Base-by-base conservation (phyloP, 1,140 invertebrate genomes). In the Eumeta japonica region DNA sequence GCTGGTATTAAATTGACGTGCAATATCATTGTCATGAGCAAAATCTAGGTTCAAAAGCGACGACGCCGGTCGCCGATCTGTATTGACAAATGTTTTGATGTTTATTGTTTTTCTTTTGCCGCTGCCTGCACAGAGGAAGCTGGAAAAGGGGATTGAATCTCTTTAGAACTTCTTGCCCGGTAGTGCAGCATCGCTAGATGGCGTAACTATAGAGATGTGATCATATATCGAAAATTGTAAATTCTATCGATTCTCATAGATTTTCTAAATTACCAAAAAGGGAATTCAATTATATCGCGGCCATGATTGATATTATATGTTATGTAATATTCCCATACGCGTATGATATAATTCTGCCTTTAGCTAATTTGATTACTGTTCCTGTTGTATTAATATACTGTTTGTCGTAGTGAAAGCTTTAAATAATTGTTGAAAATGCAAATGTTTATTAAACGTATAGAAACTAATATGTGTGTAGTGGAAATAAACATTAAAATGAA, bases 1-100 rank as follows among this genome's bases (percentile, higher is more conserved):
- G 65, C 63, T 71, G 59, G 64, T 59, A 67, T 57, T 40, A 51
- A 46, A n/a, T n/a, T n/a, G n/a, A n/a, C n/a, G n/a, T n/a, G 66
- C 70, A 74, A 71, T 66, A 54, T 62, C 70, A 72, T 74, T 74
- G 70, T 74, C 70, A 74, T 74, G 70, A 71, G 70, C 70, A 74
- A 71, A 10, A 30, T 14, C 7, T 9, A 30, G 5, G 12, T 11
- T 30, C 13, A 14, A 30, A 14, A n/a, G n/a, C n/a, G n/a, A n/a
- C n/a, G n/a, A n/a, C n/a, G n/a, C n/a, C n/a, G n/a, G n/a, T n/a
- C n/a, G n/a, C n/a, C n/a, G n/a, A n/a, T n/a, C n/a, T n/a, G n/a
- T n/a, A n/a, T n/a, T n/a, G n/a, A n/a, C n/a, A n/a, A n/a, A n/a
- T n/a, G n/a, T n/a, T n/a, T n/a, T n/a, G n/a, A n/a, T n/a, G n/a